A percentile compares a stretch with the other conserved stretches of the same genome.
Evolutionary conservation across 2,797 vertebrate genomes (phyloP).

Genomic region (Calcarius lapponicus): DNA sequence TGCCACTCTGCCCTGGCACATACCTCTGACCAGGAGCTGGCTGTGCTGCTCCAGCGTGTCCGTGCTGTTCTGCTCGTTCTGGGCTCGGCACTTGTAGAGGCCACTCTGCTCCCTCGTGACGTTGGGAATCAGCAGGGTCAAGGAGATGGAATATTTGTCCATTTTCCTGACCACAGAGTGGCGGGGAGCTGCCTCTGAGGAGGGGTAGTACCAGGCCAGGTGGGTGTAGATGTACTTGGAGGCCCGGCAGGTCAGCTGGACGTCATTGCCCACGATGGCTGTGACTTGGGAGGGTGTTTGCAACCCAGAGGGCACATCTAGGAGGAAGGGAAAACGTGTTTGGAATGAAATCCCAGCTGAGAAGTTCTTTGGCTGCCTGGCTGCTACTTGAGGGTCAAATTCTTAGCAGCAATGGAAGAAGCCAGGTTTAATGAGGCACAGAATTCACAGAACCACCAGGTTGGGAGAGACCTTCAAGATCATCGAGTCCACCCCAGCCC

Average conservation of each 20-base stretch:
- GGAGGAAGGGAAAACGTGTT: neutral
- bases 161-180: conserved; percentile 38
- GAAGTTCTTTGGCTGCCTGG: neutral
- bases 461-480: neutral
- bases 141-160: conserved; percentile 77
- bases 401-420: neutral
- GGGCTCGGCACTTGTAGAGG: conserved; percentile 81
- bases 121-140: conserved; percentile 78
- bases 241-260: conserved; percentile 83
- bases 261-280: conserved; percentile 77
- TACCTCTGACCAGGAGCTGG: conserved; percentile 79
- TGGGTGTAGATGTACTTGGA: conserved; percentile 84
- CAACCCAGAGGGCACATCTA: conserved; percentile 62
- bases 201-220: conserved; percentile 82
- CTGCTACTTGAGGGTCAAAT: neutral
- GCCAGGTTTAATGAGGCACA: neutral
- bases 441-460: neutral
- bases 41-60: conserved; percentile 69
- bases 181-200: conserved; percentile 53
- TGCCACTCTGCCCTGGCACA: rapidly evolving
- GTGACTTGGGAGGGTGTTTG: conserved; percentile 47
- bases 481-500: rapidly evolving
- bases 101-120: conserved; percentile 73
- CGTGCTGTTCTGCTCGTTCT: conserved; percentile 68
- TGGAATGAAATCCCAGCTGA: neutral